Evolutionary conservation across 2,797 vertebrate species (phyloP).

Genomic region (Phoebastria nigripes): DNA sequence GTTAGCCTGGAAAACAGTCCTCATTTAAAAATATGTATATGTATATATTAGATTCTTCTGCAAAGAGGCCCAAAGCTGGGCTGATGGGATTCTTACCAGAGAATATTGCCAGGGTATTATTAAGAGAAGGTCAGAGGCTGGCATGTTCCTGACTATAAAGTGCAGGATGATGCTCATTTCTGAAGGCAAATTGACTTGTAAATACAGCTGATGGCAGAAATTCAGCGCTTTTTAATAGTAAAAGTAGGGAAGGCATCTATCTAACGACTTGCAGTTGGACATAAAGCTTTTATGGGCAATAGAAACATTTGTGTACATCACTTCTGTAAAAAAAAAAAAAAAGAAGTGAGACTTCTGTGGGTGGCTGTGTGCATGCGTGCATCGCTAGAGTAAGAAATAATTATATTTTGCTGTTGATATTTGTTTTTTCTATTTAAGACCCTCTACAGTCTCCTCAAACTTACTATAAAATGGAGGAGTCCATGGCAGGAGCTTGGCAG

Average conservation of each 20-base stretch:
- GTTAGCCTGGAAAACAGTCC: neutral
- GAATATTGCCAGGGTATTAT: neutral
- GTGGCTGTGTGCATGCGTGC: neutral
- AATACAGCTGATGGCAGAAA: neutral
- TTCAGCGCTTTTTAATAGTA: neutral
- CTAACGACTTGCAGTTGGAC: neutral
- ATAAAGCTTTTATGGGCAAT: neutral
- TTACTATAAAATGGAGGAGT: neutral
- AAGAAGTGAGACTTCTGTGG: neutral
- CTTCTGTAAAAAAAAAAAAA: neutral
- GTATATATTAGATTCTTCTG: neutral
- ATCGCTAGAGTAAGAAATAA: neutral
- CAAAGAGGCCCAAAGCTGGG: neutral
- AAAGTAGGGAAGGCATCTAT: neutral
- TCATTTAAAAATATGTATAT: neutral
- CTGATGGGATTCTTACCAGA: neutral
- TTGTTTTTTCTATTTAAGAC: neutral
- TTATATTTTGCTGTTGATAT: neutral
- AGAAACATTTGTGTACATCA: neutral
- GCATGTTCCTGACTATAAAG: rapidly evolving
- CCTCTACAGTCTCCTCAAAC: neutral
- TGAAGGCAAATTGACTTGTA: neutral
- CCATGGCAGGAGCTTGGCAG: neutral
- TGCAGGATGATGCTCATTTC: neutral
- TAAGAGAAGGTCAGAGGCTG: neutral